Conservation (phyloP, 2,888 invertebrate genomes). For the Fissipunctia ypsillon region DNA sequence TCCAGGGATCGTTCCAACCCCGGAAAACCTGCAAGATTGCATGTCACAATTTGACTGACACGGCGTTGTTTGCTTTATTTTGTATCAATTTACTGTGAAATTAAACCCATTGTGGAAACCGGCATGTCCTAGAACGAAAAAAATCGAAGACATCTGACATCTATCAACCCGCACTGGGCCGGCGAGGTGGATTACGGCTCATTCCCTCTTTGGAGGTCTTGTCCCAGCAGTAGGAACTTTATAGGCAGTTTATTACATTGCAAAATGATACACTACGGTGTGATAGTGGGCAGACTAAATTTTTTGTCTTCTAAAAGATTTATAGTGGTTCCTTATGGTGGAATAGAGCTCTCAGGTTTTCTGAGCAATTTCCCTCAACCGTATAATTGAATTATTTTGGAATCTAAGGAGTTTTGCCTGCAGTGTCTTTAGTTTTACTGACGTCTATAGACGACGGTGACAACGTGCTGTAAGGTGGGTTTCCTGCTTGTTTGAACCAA, state of each 20-base stretch:
- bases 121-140: no score
- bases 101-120: no score
- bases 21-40: neutral
- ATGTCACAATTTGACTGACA: neutral
- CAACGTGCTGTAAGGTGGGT: no score
- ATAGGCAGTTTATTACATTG: no score
- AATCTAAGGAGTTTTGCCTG: neutral
- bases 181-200: no score
- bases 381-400: constrained; percentile 39
- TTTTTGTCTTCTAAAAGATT: constrained; percentile 49
- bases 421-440: no score
- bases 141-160: no score
- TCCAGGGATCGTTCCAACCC: neutral
- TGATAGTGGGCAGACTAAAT: constrained; percentile 35
- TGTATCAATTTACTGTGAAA: neutral
- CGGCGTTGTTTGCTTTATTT: neutral
- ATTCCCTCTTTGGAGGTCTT: no score
- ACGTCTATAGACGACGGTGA: no score
- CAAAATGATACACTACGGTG: constrained; percentile 56
- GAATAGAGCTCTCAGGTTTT: constrained; percentile 35
- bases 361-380: constrained; percentile 12
- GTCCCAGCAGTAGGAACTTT: no score
- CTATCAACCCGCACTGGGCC: no score
- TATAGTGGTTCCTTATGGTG: constrained; percentile 31
- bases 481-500: no score